Percentiles rank a stretch among this genome's conserved stretches.
These are phyloP conservation scores for Oreortyx pictus DNA, from an alignment of 2,797 vertebrate genomes.

Conservation along the genomic window DNA sequence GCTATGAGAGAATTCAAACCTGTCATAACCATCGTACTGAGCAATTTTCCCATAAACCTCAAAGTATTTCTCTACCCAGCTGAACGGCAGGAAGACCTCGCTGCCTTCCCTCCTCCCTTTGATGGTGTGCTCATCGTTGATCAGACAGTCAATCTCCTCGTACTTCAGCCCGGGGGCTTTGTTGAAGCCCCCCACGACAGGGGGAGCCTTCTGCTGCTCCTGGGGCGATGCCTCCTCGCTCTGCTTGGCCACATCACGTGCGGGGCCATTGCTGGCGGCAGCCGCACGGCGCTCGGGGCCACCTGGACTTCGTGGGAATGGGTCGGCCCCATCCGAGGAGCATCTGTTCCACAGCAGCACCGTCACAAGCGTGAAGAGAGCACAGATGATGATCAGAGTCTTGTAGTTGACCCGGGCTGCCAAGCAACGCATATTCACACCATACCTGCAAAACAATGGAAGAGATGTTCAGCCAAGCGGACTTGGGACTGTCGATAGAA, in stretches of 20 bases:
- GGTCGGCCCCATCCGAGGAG: constrained; percentile 83
- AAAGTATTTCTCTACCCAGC: constrained; percentile 96
- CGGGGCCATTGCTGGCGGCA: not conserved
- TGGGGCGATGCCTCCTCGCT: constrained; percentile 82
- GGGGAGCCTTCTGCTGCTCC: constrained; percentile 87
- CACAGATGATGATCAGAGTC: constrained; percentile 94
- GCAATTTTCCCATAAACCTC: constrained; percentile 94
- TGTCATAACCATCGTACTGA: constrained; percentile 91
- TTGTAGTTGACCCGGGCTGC: constrained; percentile 97
- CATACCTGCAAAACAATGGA: constrained; percentile 77
- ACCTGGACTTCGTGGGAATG: constrained; percentile 78
- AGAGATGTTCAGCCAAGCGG: not conserved
- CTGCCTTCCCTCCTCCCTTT: constrained; percentile 89
- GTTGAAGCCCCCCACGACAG: constrained; percentile 78
- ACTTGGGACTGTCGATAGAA: accelerated
- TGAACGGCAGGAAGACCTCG: constrained; percentile 95
- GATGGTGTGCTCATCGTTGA: constrained; percentile 93
- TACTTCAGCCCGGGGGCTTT: constrained; percentile 83
- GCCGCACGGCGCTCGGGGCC: not conserved
- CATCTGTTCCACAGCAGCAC: constrained; percentile 96
- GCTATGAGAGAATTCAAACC: constrained; percentile 98
- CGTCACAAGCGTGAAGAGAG: constrained; percentile 92
- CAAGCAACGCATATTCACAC: constrained; percentile 96
- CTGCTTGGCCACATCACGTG: constrained; percentile 75
- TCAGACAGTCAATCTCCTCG: constrained; percentile 96